These are phyloP conservation scores for Clinocottus analis DNA, from an alignment of 2,113 vertebrate genomes.

Conservation along the genomic window DNA sequence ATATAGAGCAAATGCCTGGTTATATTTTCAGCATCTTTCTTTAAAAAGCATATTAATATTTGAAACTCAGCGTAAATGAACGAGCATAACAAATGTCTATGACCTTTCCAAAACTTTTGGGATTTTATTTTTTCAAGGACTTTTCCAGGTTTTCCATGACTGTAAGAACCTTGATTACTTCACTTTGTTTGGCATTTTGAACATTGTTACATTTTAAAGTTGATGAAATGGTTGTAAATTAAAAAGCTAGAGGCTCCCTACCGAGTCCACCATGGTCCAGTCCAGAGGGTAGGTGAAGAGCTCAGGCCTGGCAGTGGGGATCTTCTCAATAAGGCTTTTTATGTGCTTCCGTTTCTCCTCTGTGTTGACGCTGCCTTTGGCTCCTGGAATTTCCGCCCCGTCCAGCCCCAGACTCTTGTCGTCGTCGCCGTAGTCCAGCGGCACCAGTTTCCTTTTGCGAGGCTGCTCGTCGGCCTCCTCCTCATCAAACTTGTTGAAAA, in stretches of 20 bases:
- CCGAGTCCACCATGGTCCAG: conserved; percentile 98
- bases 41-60: too few relatives aligned
- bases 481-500: conserved; percentile 98
- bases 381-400: conserved; percentile 69
- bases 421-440: conserved; percentile 97
- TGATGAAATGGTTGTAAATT: not conserved
- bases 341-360: conserved; percentile 99
- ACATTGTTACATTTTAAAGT: not conserved
- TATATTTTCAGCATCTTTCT: too few relatives aligned
- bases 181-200: not conserved
- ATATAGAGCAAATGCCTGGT: too few relatives aligned
- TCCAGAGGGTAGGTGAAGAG: conserved; percentile 98
- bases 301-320: conserved; percentile 96
- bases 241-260: not conserved
- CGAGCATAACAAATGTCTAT: too few relatives aligned
- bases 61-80: too few relatives aligned
- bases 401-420: conserved; percentile 88
- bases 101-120: too few relatives aligned
- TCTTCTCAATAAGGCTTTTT: conserved; percentile 99
- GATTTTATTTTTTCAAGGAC: too few relatives aligned
- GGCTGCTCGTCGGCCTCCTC: conserved; percentile 97
- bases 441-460: conserved; percentile 96
- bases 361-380: conserved; percentile 91
- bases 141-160: too few relatives aligned
- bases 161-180: too few relatives aligned